These are phyloP conservation scores for Agonopterix arenella DNA, from an alignment of 2,888 invertebrate species.

Conservation along the genomic window DNA sequence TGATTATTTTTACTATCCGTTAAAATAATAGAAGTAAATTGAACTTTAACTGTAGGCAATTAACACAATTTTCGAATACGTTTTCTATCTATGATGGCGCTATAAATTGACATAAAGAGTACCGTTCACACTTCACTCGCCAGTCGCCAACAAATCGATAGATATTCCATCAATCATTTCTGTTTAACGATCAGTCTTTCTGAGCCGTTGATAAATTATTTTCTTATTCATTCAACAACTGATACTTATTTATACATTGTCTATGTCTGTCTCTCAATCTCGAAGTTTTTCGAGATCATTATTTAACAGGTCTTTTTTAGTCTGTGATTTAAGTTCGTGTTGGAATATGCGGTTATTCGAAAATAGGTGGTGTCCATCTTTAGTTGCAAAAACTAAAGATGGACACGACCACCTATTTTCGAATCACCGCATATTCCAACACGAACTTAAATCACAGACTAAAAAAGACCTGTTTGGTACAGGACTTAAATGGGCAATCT, in stretches of 20 bases:
- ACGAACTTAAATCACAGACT: too few species aligned
- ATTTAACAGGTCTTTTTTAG: too few species aligned
- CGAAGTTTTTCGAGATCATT: too few species aligned
- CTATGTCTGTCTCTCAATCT: neutral
- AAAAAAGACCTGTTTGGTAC: neutral
- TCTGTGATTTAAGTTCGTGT: too few species aligned
- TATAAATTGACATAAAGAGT: conserved; percentile 6
- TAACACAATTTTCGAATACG: neutral
- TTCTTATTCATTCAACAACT: conserved; percentile 25
- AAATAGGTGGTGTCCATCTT: too few species aligned
- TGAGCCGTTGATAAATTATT: conserved; percentile 25
- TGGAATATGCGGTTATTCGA: too few species aligned
- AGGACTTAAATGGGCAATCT: neutral
- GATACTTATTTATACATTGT: neutral
- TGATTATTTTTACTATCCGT: too few species aligned
- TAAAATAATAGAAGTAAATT: too few species aligned
- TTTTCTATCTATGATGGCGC: neutral
- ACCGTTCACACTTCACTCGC: conserved; percentile 2
- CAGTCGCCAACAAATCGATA: conserved; percentile 21
- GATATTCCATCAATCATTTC: conserved; percentile 31
- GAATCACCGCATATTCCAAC: too few species aligned
- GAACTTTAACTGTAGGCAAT: neutral
- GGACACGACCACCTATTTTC: too few species aligned
- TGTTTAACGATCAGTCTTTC: conserved; percentile 41
- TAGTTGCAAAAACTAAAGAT: too few species aligned